Base-by-base conservation (phyloP, 2,113 vertebrate species). In the Mesembrinibis cayennensis region DNA sequence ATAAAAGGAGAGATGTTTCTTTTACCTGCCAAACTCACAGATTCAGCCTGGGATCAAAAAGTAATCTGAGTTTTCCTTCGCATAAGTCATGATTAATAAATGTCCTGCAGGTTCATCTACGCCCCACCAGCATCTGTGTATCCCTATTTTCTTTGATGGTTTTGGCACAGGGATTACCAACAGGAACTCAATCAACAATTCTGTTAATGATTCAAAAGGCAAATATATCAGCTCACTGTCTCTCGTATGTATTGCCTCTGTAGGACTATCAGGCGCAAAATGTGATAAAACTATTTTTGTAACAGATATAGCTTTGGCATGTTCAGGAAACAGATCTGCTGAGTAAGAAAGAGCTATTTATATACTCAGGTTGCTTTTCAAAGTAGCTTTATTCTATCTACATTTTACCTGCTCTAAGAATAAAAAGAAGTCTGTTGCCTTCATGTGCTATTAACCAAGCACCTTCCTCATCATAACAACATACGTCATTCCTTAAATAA, bases 121-220 rank as follows among this genome's bases (percentile, higher is more conserved):
- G 65, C 95, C 96, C 80, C 95, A 95, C 82, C 96, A 97, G 95
- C 95, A 96, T 95, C 95, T 94, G 78, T 96, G 88, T 96, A 89
- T 93, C 95, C 90, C 95, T 97, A 92, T 92, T 92, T 94, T 97
- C 94, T 95, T 92, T 95, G 92, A 97, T 96, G 95, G 55, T 91
- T 97, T 97, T 97, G 95, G 92, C 94, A 93, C 90, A 97, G 90
- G 88, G 82, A 89, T 93, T 95, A 97, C 59, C 95, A 97, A 96
- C 92, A 92, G 96, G 90, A 97, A 95, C 88, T 95, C 94, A 94
- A 90, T 93, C 92, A 97, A 95, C 86, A 95, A 94, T 96, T 96
- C 94, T 95, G 94, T 97, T 97, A 94, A 97, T 95, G 95, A 97
- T 97, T 96, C 92, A 96, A 96, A 94, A 97, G 94, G 94, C 92